phyloP scores from a whole-genome alignment of 64 coral and sea anemone species.

The Montipora sp. region DNA sequence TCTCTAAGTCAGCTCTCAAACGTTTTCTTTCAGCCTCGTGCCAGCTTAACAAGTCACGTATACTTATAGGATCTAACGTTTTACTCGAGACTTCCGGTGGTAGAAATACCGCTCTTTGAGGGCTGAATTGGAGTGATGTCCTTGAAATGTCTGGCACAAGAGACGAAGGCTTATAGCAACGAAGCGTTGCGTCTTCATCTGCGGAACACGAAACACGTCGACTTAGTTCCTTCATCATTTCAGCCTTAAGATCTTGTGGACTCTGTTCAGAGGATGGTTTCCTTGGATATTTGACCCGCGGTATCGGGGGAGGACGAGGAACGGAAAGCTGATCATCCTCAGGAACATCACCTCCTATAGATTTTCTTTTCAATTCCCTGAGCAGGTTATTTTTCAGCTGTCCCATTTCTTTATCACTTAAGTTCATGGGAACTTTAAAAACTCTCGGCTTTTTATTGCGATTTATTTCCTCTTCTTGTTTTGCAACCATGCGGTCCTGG shows the following conservation, averaged over 20 bases:
- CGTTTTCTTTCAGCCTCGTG: constrained; percentile 36
- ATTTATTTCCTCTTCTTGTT: background rate
- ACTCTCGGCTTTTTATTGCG: constrained; percentile 52
- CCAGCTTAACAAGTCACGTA: constrained; percentile 27
- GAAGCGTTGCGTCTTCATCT: background rate
- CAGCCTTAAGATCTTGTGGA: constrained; percentile 48
- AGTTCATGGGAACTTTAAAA: constrained; percentile 64
- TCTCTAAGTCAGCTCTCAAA: constrained; percentile 30
- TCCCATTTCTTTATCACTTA: constrained; percentile 59
- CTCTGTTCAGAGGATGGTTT: constrained; percentile 9
- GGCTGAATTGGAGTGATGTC: background rate
- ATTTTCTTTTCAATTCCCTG: constrained; percentile 52
- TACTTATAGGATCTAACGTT: constrained; percentile 4
- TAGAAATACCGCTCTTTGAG: background rate
- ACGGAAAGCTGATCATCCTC: background rate
- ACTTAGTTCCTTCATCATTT: constrained; percentile 61
- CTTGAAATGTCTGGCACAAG: background rate
- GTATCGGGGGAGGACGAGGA: constrained; percentile 7
- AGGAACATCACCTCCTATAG: background rate
- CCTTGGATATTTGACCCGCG: constrained; percentile 43
- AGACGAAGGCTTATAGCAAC: constrained; percentile 26
- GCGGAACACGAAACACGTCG: constrained; percentile 10
- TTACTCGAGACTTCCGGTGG: background rate
- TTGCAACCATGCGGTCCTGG: background rate
- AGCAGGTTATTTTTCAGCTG: constrained; percentile 47